Evolutionary conservation across 2,888 invertebrate genomes (phyloP).

Genomic region (Athrips mouffetella): DNA sequence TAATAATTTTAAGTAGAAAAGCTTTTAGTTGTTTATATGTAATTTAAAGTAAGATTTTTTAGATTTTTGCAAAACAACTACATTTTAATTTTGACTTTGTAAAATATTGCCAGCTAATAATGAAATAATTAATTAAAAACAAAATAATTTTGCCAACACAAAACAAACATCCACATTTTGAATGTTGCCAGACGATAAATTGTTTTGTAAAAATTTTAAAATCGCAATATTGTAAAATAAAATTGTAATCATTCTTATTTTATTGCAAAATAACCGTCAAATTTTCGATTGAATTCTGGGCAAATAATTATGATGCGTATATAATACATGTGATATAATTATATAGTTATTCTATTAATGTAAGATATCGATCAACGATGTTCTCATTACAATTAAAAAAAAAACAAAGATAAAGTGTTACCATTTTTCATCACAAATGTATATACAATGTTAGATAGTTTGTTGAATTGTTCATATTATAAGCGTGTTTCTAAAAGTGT

Average conservation of each 20-base stretch:
- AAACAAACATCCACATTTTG: no score
- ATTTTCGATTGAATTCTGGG: not conserved
- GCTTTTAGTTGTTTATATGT: slow-evolving; percentile 36
- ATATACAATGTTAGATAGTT: slow-evolving; percentile 57
- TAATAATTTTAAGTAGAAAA: slow-evolving; percentile 52
- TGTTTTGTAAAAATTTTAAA: no score
- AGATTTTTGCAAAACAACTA: no score
- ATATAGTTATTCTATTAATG: slow-evolving; percentile 4
- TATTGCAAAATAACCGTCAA: slow-evolving; percentile 1
- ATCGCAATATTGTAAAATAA: no score
- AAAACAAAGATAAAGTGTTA: slow-evolving; percentile 56
- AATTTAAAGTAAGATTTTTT: no score
- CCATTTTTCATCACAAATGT: slow-evolving; percentile 63
- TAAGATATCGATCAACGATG: slow-evolving; percentile 11
- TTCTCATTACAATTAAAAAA: slow-evolving; percentile 20
- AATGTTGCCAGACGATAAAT: no score
- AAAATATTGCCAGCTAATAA: no score
- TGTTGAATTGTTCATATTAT: slow-evolving; percentile 58
- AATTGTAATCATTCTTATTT: slow-evolving; percentile 15
- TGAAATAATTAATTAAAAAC: no score
- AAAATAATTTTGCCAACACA: no score
- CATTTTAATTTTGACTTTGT: no score
- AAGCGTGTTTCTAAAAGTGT: slow-evolving; percentile 21
- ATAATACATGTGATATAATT: slow-evolving; percentile 7
- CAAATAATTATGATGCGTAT: not conserved